Evolutionary conservation across 2,113 vertebrate genomes (phyloP), one percentile per base, ranked within the genome.

Genomic region (Glareola pratincola): DNA sequence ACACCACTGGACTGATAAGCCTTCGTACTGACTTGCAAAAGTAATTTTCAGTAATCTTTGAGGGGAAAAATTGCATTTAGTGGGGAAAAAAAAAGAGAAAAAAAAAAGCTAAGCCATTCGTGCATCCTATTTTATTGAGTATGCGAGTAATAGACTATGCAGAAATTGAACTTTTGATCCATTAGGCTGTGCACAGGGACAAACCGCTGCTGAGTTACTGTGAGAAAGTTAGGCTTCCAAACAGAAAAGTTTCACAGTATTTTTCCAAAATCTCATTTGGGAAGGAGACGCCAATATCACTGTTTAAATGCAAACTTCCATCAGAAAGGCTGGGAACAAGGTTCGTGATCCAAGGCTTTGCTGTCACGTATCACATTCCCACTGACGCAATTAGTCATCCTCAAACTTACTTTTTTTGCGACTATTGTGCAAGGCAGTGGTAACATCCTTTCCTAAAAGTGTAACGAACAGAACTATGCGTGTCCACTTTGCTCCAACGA

Each of bases 61-160:
- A 97, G 95, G 86, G 94, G 89, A 97, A 97, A 97, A 97, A 96
- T 97, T 96, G 96, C 97, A 97, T 96, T 97, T 96, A 92, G 83
- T 81, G 94, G 88, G 94, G 67, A 6, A 87, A 96, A 98, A 82
- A 60, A 59, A 32, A 6, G 3, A 0, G 2, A 36, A 81, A 68
- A 94, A 68, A 73, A 92, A 87, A 64, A 66, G 82, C 87, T 96
- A 93, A 96, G 93, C 82, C 73, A 68, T 93, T 88, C 80, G 84
- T 94, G 89, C 47, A 41, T 97, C 81, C 78, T 82, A 73, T 84
- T 97, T 91, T 89, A 97, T 95, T 85, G 72, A 88, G 88, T 96
- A 72, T 88, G 78, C 72, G 94, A 92, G 89, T 77, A 94, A 93
- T 84, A 95, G 96, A 60, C 77, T 91, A 80, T 86, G 83, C 39